phyloP scores from a whole-genome alignment of 2,888 invertebrate species.

The Augiades crinisus region DNA sequence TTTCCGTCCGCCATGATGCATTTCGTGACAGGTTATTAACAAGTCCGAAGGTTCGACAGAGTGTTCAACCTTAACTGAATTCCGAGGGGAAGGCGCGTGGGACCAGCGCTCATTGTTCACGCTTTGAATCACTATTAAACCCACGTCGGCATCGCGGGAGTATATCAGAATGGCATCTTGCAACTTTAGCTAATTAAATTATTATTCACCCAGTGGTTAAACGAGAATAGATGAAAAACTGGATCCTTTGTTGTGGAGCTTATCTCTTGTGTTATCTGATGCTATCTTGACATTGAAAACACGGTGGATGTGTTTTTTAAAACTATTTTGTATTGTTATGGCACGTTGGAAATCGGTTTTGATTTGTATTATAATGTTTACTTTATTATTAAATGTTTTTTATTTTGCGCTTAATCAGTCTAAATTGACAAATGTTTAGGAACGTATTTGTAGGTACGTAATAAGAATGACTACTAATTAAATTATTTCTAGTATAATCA shows the following conservation, averaged over 20 bases:
- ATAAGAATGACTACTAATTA: too few relatives aligned
- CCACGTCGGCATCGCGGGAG: slow-evolving; percentile 17
- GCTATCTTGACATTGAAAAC: slow-evolving; percentile 1
- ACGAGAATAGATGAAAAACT: slow-evolving; percentile 6
- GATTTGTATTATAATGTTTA: too few relatives aligned
- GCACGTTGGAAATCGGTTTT: too few relatives aligned
- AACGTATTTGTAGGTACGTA: too few relatives aligned
- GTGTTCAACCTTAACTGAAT: slow-evolving; percentile 21
- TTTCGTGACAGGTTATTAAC: slow-evolving; percentile 1
- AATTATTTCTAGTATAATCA: too few relatives aligned
- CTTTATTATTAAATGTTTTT: too few relatives aligned
- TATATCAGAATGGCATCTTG: slow-evolving; percentile 22
- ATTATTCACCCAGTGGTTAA: slow-evolving; percentile 12
- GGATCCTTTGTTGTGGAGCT: slow-evolving; percentile 3
- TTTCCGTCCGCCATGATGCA: too few relatives aligned
- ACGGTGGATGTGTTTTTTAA: not conserved
- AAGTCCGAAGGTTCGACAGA: slow-evolving; percentile 3
- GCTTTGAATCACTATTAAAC: slow-evolving; percentile 38
- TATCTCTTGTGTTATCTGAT: not conserved
- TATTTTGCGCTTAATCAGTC: too few relatives aligned
- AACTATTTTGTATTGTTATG: too few relatives aligned
- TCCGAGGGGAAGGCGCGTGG: slow-evolving; percentile 39
- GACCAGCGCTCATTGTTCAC: slow-evolving; percentile 42
- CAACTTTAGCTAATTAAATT: slow-evolving; percentile 23
- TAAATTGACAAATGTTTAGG: too few relatives aligned